Base-by-base conservation (phyloP, 2,113 vertebrate genomes). In the Uria aalge region DNA sequence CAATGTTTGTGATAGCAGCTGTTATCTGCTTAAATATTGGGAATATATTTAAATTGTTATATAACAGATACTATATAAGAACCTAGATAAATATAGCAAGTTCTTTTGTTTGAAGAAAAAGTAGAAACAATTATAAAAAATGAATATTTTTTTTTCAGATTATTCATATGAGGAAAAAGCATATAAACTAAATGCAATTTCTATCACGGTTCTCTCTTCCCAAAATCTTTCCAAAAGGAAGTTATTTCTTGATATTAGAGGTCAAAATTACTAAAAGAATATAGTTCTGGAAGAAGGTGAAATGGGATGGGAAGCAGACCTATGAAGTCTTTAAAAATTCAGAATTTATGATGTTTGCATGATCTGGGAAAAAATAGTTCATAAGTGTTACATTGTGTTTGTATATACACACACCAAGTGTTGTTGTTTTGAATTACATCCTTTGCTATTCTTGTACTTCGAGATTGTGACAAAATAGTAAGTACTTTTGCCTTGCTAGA, bases 21-120 rank as follows among this genome's bases (percentile, higher is more conserved):
- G 50, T 87, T 82, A 74, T 41, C 55, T 95, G 59, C 47, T 90
- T 90, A 82, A 84, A 34, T 93, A 53, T 27, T 88, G 6, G 47
- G 13, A 90, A 22, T 60, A 41, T 43, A 20, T 73, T 93, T 83
- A 84, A 80, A 67, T 73, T 81, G 32, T 69, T 63, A 19, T 60
- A 43, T 55, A 63, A 74, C 19, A 27, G 48, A 32, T n/a, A 30
- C 15, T 76, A 10, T 63, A 7, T 71, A 79, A 73, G 6, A 84
- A 78, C 34, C 34, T 88, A 40, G 29, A 21, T 86, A 74, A 74
- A 56, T 63, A 16, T 8, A 62, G 5, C 4, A 64, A 36, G 9
- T 68, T 68, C 8, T 80, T 93, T 57, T 73, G 21, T 48, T 83
- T 30, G 59, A 64, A 30, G 15, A 29, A 74, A 63, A 86, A 74